Evolutionary conservation across 30 jellyfish, hydroid and myxozoan species (phyloP).

Genomic region (Clytia hemisphaerica): DNA sequence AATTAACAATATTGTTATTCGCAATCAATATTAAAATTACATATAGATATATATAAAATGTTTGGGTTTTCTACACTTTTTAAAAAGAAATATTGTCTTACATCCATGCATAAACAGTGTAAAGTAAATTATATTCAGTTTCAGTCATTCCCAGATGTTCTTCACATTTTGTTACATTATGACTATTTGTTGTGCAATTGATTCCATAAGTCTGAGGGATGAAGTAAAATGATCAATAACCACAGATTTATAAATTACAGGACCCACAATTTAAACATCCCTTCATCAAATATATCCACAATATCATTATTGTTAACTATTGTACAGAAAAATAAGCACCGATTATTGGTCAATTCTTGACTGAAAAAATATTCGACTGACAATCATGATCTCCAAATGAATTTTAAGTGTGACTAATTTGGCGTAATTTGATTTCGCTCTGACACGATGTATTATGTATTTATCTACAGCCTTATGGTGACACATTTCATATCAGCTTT

Average conservation of each 20-base stretch:
- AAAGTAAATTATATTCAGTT: constrained; percentile 74
- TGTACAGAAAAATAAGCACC: too few relatives aligned
- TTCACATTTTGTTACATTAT: constrained; percentile 37
- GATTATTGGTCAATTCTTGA: too few relatives aligned
- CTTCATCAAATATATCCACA: neutral
- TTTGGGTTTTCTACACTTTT: neutral
- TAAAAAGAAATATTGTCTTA: constrained; percentile 19
- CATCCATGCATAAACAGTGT: constrained; percentile 86
- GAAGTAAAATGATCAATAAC: neutral
- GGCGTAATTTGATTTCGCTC: too few relatives aligned
- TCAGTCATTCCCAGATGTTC: constrained; percentile 85
- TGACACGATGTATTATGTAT: too few relatives aligned
- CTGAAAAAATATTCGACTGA: too few relatives aligned
- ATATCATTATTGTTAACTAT: too few relatives aligned
- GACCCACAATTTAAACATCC: neutral
- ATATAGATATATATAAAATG: too few relatives aligned
- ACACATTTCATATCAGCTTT: neutral
- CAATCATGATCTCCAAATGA: too few relatives aligned
- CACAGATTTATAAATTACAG: neutral
- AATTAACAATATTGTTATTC: too few relatives aligned
- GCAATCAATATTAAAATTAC: too few relatives aligned
- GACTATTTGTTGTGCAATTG: constrained; percentile 36
- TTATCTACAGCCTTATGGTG: too few relatives aligned
- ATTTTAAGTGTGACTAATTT: too few relatives aligned
- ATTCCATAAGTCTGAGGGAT: neutral